Base-by-base conservation (phyloP, 2,888 invertebrate genomes). In the Acanthosepion pharaonis region DNA sequence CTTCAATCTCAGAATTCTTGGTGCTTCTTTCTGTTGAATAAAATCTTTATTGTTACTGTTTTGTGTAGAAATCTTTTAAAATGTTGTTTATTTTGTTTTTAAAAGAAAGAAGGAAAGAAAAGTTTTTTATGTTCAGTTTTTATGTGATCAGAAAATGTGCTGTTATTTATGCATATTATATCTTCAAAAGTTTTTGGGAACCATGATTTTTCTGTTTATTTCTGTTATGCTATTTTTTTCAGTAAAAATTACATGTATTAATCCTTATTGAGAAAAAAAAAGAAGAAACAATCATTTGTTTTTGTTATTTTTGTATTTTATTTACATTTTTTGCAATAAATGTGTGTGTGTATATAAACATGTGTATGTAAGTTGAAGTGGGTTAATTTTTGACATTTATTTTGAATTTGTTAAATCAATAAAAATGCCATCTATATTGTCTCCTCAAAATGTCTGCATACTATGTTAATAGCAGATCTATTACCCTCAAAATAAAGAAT, bases 161-260 rank as follows among this genome's bases (percentile, higher is more conserved):
- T n/a, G 78, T 78, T 78, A 78, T 78, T 78, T 78, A 78, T 78
- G n/a, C n/a, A 78, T 78, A 78, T 78, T 78, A 78, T 78, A n/a
- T 33, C 78, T 78, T 78, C 78, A 78, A 78, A 78, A 78, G 28
- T 78, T n/a, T 78, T 78, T 78, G 78, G 78, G 78, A 78, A 78
- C n/a, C 78, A 78, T n/a, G 78, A 78, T n/a, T 78, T 78, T 11
- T 78, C n/a, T 78, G 78, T 78, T 78, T 78, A 78, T 78, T 78
- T 78, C n/a, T 78, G 78, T 78, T 15, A 78, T 33, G n/a, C 33
- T 78, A n/a, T 78, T n/a, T 78, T n/a, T 78, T 78, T 33, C 33
- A n/a, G n/a, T 15, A n/a, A 78, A 33, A 78, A 78, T n/a, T n/a
- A n/a, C 78, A 78, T 78, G 78, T 78, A 78, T 78, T 33, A 78